Conservation (phyloP, 2,888 invertebrate species). For the Lumbricus terrestris region DNA sequence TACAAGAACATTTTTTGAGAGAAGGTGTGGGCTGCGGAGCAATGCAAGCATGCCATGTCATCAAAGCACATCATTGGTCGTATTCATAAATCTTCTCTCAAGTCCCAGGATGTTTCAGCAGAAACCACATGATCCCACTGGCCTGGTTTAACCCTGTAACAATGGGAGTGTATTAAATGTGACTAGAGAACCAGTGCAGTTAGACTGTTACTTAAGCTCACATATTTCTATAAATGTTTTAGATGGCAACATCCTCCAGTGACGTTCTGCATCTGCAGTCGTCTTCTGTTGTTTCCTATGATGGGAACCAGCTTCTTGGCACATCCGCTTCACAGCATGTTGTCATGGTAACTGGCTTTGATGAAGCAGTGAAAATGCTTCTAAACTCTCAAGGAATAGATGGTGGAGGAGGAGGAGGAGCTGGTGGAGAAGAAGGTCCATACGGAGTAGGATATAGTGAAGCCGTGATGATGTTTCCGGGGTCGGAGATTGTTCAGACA, state of each 20-base stretch:
- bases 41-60: too few species aligned
- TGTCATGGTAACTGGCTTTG: constrained; percentile 9
- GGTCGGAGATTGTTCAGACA: neutral
- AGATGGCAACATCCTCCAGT: neutral
- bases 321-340: constrained; percentile 8
- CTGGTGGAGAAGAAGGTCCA: neutral
- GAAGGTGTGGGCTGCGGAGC: too few species aligned
- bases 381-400: neutral
- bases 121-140: too few species aligned
- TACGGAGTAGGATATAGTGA: neutral
- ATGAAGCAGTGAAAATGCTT: neutral
- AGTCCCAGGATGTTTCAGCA: too few species aligned
- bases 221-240: neutral
- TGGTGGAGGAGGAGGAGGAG: neutral
- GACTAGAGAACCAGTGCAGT: too few species aligned
- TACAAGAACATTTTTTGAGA: too few species aligned
- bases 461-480: constrained; percentile 11
- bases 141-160: too few species aligned
- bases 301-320: neutral
- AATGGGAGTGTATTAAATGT: too few species aligned
- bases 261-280: neutral
- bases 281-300: neutral
- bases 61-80: too few species aligned
- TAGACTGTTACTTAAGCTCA: neutral
- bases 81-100: too few species aligned